These are phyloP conservation scores for Steatornis caripensis DNA, from an alignment of 2,113 vertebrate species.

Conservation along the genomic window DNA sequence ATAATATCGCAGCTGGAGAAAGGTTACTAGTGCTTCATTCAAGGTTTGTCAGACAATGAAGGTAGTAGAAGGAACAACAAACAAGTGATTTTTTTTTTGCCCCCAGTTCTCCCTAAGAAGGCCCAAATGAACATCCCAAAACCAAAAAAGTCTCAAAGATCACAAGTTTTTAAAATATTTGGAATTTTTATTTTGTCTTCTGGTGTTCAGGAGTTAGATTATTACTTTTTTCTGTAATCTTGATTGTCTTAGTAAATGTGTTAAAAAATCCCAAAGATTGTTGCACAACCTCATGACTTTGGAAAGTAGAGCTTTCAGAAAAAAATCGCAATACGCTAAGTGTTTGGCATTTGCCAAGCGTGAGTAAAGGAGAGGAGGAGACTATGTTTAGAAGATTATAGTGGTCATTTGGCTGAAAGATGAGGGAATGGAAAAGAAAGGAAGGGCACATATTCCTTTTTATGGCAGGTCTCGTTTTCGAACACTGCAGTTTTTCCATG, in stretches of 20 bases:
- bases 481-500: background rate
- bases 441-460: background rate
- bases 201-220: background rate
- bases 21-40: background rate
- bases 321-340: background rate
- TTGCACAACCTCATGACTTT: background rate
- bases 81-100: background rate
- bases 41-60: background rate
- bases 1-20: background rate
- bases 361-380: background rate
- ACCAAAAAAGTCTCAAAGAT: background rate
- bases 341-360: background rate
- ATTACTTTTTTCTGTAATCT: background rate
- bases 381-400: background rate
- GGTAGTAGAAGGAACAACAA: background rate
- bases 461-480: background rate
- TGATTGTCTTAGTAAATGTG: background rate
- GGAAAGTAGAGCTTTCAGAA: background rate
- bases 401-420: background rate
- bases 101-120: too few relatives aligned
- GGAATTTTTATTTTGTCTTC: background rate
- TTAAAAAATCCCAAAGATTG: background rate
- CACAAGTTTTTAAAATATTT: background rate
- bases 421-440: background rate
- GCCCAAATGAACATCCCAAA: background rate